Base-by-base conservation (phyloP, 2,888 invertebrate species). In the Synanthedon tipuliformis region DNA sequence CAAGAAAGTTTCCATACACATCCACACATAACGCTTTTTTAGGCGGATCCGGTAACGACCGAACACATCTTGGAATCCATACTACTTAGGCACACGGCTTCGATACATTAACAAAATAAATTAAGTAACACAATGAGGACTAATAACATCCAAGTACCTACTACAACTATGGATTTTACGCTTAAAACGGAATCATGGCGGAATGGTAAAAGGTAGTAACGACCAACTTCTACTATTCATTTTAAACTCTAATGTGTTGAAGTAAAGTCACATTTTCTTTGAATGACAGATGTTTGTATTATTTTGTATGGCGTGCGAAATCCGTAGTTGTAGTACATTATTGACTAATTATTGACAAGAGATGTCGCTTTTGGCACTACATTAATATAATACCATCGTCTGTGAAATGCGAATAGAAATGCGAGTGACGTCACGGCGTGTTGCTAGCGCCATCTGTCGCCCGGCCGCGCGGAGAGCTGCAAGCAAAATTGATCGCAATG, bases 351-450 rank as follows among this genome's bases (percentile, higher is more conserved):
- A 45, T 2, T 13, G 13, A 45, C 5, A 45, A n/a, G 64, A 68
- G 62, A 65, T 72, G 70, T 69, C 65, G 59, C 68, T 69, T 82
- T 86, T 85, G 85, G 86, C 86, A 86, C 86, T 84, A 81, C 63
- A 69, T 11, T 18, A 49, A 49, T 16, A 49, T 49, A 49, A 49
- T 16, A 49, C 23, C 12, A 18, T 45, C 16, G 49, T 23, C 49
- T 16, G 49, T 16, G 12, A 12, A 45, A 16, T 49, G 13, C 23
- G 23, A 12, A 16, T 10, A 16, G 49, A 49, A 49, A 49, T 49
- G 49, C 49, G 2, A 23, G 23, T 45, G 13, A 16, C 12, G 27
- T 56, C 81, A 78, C 27, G 81, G 77, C 65, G 64, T 69, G 68
- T 75, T 74, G 0, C 70, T 56, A 2, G 72, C 40, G 4, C 67